Evolutionary conservation across 2,113 vertebrate genomes (phyloP).

Genomic region (Struthio camelus): DNA sequence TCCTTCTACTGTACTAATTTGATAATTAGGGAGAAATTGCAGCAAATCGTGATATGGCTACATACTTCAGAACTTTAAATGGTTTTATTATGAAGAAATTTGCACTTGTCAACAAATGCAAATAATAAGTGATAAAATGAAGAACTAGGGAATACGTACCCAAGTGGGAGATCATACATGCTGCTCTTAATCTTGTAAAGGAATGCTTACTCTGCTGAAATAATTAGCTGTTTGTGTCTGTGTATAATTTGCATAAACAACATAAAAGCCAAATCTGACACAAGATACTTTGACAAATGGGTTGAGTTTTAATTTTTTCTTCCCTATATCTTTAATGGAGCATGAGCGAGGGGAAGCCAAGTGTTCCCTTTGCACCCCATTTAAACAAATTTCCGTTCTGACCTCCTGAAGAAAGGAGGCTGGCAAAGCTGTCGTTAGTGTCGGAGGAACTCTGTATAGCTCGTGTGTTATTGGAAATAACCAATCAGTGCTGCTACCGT

Average conservation of each 20-base stretch:
- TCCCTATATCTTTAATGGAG: not conserved
- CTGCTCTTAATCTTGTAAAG: not conserved
- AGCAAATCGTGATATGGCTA: not conserved
- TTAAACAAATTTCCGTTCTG: not conserved
- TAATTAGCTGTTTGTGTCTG: not conserved
- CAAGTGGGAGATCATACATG: not conserved
- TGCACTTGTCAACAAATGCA: slow-evolving; percentile 1
- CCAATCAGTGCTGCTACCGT: not conserved
- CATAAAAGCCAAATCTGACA: not conserved
- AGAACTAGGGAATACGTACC: not conserved
- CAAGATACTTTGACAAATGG: not conserved
- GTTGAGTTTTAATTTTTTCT: not conserved
- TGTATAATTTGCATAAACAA: not conserved
- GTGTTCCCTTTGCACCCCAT: not conserved
- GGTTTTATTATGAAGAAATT: not conserved
- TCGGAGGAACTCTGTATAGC: not conserved
- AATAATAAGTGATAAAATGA: not conserved
- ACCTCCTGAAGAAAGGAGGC: not conserved
- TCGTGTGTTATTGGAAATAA: not conserved
- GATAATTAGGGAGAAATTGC: not conserved
- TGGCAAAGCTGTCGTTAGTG: not conserved
- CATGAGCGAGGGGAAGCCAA: not conserved
- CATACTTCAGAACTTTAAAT: not conserved
- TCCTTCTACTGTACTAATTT: not conserved
- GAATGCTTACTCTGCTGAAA: not conserved